Conservation (phyloP, 2,113 vertebrate species). For the Dipodomys spectabilis region DNA sequence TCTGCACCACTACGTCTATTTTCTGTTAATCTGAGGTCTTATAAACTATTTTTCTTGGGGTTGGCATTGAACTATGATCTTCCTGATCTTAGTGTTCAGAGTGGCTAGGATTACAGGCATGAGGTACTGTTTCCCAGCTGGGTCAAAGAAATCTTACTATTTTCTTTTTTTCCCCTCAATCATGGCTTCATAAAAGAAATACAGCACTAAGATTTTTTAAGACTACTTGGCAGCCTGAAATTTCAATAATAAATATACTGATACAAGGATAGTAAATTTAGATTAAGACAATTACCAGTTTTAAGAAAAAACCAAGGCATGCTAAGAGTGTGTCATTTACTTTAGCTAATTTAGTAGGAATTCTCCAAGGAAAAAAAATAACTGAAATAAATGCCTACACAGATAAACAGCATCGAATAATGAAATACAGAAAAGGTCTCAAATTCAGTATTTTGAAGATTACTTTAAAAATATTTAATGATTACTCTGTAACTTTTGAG, state of each 20-base stretch:
- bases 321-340: not conserved
- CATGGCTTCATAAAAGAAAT: not conserved
- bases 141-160: slow-evolving; percentile 1
- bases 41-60: no score
- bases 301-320: slow-evolving; percentile 22
- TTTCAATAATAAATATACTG: slow-evolving; percentile 12
- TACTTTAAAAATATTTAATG: slow-evolving; percentile 45
- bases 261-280: not conserved
- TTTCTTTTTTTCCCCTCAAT: not conserved
- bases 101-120: no score
- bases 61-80: no score
- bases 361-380: not conserved
- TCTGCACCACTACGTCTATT: no score
- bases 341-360: slow-evolving; percentile 26
- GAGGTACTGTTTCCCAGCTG: no score
- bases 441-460: slow-evolving; percentile 9
- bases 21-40: no score
- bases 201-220: slow-evolving; percentile 16
- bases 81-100: no score
- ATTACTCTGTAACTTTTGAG: slow-evolving; percentile 45
- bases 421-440: slow-evolving; percentile 17
- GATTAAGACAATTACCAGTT: slow-evolving; percentile 12
- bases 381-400: slow-evolving; percentile 28
- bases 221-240: not conserved
- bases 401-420: slow-evolving; percentile 29